These are phyloP conservation scores for Eutrigla gurnardus DNA, from an alignment of 2,797 vertebrate species.

Conservation along the genomic window DNA sequence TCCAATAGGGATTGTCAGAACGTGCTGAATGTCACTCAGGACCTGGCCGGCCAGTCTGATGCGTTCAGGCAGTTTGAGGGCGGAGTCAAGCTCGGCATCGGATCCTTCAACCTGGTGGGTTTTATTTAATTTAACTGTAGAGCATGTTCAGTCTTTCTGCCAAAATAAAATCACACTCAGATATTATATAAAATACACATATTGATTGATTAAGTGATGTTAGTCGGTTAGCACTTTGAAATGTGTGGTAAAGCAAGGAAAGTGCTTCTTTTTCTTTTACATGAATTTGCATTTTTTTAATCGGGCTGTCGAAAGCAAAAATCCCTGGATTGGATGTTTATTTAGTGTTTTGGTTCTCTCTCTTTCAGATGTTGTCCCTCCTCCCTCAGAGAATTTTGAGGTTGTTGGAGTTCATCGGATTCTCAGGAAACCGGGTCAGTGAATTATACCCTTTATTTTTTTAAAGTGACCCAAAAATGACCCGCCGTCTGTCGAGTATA, in stretches of 20 bases:
- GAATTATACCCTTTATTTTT: not conserved
- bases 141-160: not conserved
- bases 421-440: slow-evolving; percentile 94
- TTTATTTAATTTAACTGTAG: not conserved
- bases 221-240: not conserved
- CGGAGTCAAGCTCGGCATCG: slow-evolving; percentile 93
- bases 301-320: too few species aligned
- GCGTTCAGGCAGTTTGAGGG: slow-evolving; percentile 93
- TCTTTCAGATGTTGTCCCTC: slow-evolving; percentile 91
- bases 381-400: slow-evolving; percentile 91
- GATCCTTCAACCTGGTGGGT: slow-evolving; percentile 95
- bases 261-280: too few species aligned
- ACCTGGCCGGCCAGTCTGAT: slow-evolving; percentile 80
- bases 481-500: too few species aligned
- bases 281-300: too few species aligned
- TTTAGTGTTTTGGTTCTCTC: not conserved
- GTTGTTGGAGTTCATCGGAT: slow-evolving; percentile 94
- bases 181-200: too few species aligned
- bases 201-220: not conserved
- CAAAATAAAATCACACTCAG: not conserved
- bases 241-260: too few species aligned
- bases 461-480: not conserved
- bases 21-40: slow-evolving; percentile 83
- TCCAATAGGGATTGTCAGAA: slow-evolving; percentile 91
- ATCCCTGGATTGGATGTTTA: too few species aligned